Base-by-base conservation (phyloP, 2,797 vertebrate genomes). In the Microcaecilia unicolor region DNA sequence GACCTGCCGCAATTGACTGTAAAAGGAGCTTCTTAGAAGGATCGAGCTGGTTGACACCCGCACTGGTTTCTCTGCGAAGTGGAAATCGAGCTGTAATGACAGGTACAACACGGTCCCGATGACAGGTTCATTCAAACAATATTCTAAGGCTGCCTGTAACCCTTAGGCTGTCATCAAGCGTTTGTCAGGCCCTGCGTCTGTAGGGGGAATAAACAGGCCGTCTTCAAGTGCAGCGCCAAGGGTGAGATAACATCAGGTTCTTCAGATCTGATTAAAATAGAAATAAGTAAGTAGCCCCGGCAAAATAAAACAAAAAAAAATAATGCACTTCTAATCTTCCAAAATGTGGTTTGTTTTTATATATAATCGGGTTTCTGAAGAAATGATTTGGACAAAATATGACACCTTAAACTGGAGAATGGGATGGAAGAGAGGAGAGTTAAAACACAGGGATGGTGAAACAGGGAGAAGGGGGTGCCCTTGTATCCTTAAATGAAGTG, bases 11-110 rank as follows among this genome's bases (percentile, higher is more conserved):
- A 6, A 2, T 18, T 15, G 24, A 31, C 37, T 34, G 28, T 2
- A 1, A 12, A 37, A 34, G 36, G 27, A 33, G 24, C 17, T 4
- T 22, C 25, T 26, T 10, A 29, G 35, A 36, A 32, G 65, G 33
- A 22, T 31, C 49, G 35, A 32, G 32, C 19, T 14, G 22, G 36
- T 58, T 54, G 70, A 70, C 60, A 47, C 51, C 49, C 39, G 10
- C 10, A 9, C 34, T 25, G 25, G 31, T 8, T 27, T 31, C 39
- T 48, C 25, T 58, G 64, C 67, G 70, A 64, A 64, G 40, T 39
- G 67, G 74, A 61, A 65, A 74, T 60, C 65, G 30, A 49, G 43
- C 48, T 15, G 41, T 64, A 73, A 69, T 74, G 74, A 74, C 62
- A 65, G 67, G 44, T 64, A 71, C 43, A 69, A 71, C 59, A 64